Base-by-base conservation (phyloP, 1,140 invertebrate genomes). In the Panonychus citri region DNA sequence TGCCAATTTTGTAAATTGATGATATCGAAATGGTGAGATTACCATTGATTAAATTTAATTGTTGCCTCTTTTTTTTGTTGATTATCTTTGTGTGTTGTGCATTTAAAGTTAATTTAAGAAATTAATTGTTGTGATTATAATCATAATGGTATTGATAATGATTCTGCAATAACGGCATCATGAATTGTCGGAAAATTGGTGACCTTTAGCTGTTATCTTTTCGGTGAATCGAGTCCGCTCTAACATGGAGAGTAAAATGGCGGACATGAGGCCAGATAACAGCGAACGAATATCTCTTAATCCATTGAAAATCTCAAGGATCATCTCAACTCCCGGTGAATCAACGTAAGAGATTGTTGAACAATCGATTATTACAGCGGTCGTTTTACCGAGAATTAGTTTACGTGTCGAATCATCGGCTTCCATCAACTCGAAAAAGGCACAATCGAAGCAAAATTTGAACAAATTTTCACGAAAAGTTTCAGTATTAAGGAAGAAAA, bases 401-500 rank as follows among this genome's bases (percentile, higher is more conserved):
- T 30, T 19, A 26, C n/a, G 15, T 21, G 19, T 27, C 10, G n/a
- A 15, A n/a, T 39, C 27, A 48, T 42, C 26, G 17, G 24, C 28
- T 17, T 43, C 19, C 15, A 40, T 26, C 7, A 25, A 28, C 4
- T 21, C 30, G 30, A 55, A 21, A 37, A 37, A 37, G 19, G 43
- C 10, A 46, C 43, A 46, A 25, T 39, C 34, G 10, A 54, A 21
- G 26, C 21, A 24, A 17, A 48, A 17, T 57, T 74, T 70, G 61
- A 75, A 74, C 2, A 83, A 64, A 3, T 74, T 26, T 28, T 56
- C 30, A 55, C 64, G 53, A 61, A 74, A 74, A 17, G 68, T 63
- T 62, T 73, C 71, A 2, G 68, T 67, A 60, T 73, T 74, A 8
- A 70, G 69, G 59, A 71, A 74, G 60, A 71, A 74, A n/a, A 74